A percentile compares a stretch with the other conserved stretches of the same genome.
These are phyloP conservation scores for Rhabdomys pumilio DNA, from an alignment of 2,797 vertebrate species.

Conservation along the genomic window DNA sequence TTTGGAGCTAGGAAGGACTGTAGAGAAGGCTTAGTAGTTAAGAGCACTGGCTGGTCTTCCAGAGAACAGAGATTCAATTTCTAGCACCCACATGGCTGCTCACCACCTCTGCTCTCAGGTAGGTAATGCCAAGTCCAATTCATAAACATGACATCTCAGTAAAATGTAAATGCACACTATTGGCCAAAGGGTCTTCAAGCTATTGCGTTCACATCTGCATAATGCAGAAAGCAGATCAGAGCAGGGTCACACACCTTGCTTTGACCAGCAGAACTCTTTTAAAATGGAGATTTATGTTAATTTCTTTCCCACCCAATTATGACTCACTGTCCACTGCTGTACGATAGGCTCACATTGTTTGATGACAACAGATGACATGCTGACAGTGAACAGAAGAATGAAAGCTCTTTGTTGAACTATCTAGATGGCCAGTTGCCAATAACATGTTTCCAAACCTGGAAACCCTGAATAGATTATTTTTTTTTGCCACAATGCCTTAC, in stretches of 20 bases:
- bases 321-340: slow-evolving; percentile 25
- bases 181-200: slow-evolving; percentile 51
- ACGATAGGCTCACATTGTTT: neutral
- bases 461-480: neutral
- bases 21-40: neutral
- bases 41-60: neutral
- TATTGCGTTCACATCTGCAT: slow-evolving; percentile 33
- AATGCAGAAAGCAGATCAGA: neutral
- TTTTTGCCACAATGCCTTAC: neutral
- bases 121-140: slow-evolving; percentile 58
- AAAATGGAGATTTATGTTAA: neutral
- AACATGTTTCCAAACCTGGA: neutral
- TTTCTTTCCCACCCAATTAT: slow-evolving; percentile 39
- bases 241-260: neutral
- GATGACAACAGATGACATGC: slow-evolving; percentile 39
- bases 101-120: neutral
- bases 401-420: slow-evolving; percentile 6
- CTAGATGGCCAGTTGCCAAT: neutral
- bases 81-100: neutral
- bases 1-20: neutral
- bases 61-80: neutral
- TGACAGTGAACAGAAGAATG: slow-evolving; percentile 6
- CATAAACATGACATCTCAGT: slow-evolving; percentile 50
- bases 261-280: slow-evolving; percentile 25
- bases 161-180: slow-evolving; percentile 60